phyloP scores from a whole-genome alignment of 2,797 vertebrate genomes.

The Tarsius wallacei region DNA sequence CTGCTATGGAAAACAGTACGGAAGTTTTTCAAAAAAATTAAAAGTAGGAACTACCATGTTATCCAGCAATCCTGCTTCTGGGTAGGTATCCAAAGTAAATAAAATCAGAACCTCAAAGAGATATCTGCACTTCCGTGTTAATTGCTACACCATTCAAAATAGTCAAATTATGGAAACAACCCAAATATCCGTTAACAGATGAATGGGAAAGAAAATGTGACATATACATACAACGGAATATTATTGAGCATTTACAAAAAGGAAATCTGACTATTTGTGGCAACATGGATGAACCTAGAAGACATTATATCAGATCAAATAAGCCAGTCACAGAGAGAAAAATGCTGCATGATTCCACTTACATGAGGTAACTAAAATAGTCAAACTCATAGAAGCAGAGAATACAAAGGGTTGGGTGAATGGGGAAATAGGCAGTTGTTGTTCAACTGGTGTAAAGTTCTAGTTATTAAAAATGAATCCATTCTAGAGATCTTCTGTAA shows the following conservation, averaged over 20 bases:
- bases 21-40: not conserved
- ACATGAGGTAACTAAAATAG: not conserved
- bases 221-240: too few relatives aligned
- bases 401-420: not conserved
- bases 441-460: too few relatives aligned
- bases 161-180: not conserved
- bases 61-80: not conserved
- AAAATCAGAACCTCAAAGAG: not conserved
- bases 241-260: not conserved
- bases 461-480: too few relatives aligned
- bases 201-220: not conserved
- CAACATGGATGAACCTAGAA: not conserved
- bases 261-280: not conserved
- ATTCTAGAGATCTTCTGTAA: too few relatives aligned
- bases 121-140: not conserved
- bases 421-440: too few relatives aligned
- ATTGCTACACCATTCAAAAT: not conserved
- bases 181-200: not conserved
- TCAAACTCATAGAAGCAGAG: not conserved
- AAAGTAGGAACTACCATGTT: not conserved
- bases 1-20: not conserved
- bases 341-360: not conserved
- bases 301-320: not conserved
- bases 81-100: not conserved
- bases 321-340: not conserved